Conservation (phyloP, 23 tunicate genomes). For the Styela clava region DNA sequence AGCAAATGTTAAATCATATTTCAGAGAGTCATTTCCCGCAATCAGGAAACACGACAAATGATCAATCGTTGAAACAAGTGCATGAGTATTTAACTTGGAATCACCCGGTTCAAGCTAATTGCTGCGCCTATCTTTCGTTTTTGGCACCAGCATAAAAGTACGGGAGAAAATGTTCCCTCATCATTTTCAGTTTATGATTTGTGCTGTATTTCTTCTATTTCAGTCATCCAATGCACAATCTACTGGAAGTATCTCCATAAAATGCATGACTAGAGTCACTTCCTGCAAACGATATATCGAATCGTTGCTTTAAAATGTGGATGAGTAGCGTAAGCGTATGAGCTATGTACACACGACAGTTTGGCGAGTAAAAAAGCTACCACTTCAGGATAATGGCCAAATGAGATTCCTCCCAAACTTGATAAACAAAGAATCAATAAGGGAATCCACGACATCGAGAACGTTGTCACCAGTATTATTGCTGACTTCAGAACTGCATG, state of each 20-base stretch:
- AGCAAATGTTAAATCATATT: too few species aligned
- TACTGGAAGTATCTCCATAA: too few species aligned
- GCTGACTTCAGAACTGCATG: constrained; percentile 23
- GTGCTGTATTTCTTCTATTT: constrained; percentile 29
- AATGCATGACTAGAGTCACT: too few species aligned
- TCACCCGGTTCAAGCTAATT: too few species aligned
- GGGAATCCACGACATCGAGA: constrained; percentile 18
- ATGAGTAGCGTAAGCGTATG: constrained; percentile 29
- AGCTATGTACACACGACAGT: constrained; percentile 28
- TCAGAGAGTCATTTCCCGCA: too few species aligned
- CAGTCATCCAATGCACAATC: too few species aligned
- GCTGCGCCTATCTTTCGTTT: too few species aligned
- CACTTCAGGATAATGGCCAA: background rate
- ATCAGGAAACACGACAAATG: too few species aligned
- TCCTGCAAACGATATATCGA: background rate
- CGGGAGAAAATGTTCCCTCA: too few species aligned
- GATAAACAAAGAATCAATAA: background rate
- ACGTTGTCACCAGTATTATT: constrained; percentile 16
- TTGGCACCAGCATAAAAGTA: too few species aligned
- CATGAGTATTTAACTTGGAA: too few species aligned
- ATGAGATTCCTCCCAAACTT: background rate
- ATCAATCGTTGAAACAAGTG: too few species aligned
- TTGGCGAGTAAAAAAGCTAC: background rate
- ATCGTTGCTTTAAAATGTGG: constrained; percentile 21
- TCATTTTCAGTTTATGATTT: constrained; percentile 42